Base-by-base conservation (phyloP, 2,113 vertebrate genomes). In the Ascaphus truei region DNA sequence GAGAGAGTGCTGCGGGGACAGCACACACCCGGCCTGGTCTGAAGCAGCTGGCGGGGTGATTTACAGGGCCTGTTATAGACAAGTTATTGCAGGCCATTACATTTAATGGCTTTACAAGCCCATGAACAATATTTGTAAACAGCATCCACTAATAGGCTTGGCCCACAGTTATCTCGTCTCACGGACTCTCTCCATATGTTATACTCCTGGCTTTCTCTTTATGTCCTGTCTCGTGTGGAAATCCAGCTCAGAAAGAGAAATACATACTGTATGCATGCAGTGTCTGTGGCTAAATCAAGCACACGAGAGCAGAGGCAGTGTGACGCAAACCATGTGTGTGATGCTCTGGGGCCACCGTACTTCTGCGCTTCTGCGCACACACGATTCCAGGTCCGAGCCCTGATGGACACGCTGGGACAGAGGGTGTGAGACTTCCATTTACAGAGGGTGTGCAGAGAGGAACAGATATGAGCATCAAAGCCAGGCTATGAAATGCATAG, bases 51-150 rank as follows among this genome's bases (percentile, higher is more conserved):
- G 55, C 66, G 39, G 50, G 66, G 55, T 69, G 66, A 69, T 69
- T 69, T 69, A 69, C 66, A 69, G 58, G 66, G 45, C 43, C 66
- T 60, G 55, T 69, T 69, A 59, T 37, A 60, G 55, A 69, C 55
- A 69, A 69, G 55, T 69, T 59, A 69, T 69, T 51, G 66, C 66
- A 59, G 55, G 16, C 55, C 55, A 69, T 69, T 69, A 51, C 66
- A 60, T 51, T 69, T 69, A 69, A 69, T 69, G 33, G 66, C 66
- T 69, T 69, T 60, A 69, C 66, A 69, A 69, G 66, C 66, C 60
- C 66, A 39, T 69, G 66, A 69, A 69, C 66, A 69, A 60, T 69
- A 69, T 69, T 69, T 69, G 66, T 69, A 69, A 69, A 69, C 66
- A 60, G 66, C 66, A 39, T 60, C 43, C 55, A 51, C 66, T 69